Evolutionary conservation across 1,140 invertebrate genomes (phyloP).

Genomic region (Triops cancriformis): DNA sequence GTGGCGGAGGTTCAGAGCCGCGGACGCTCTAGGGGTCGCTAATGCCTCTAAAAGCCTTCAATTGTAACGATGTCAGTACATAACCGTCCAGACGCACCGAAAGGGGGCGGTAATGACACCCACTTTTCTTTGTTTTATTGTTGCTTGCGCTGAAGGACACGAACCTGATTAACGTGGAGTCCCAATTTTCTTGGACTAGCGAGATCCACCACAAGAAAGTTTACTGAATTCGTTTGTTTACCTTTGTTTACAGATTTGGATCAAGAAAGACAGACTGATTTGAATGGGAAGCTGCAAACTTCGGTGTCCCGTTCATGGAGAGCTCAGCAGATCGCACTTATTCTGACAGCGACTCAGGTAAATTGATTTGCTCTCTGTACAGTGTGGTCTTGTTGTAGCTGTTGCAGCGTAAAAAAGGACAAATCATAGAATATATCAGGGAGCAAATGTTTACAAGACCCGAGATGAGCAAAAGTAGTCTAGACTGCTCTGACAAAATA

Average conservation of each 20-base stretch:
- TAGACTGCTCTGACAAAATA: neutral
- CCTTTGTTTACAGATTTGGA: neutral
- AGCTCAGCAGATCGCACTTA: slow-evolving; percentile 8
- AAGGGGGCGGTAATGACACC: neutral
- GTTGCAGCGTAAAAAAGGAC: too few relatives aligned
- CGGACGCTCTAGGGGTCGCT: slow-evolving; percentile 8
- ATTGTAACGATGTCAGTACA: slow-evolving; percentile 6
- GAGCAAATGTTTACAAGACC: too few relatives aligned
- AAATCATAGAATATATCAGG: too few relatives aligned
- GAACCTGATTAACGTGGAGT: neutral
- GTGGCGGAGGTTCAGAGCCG: neutral
- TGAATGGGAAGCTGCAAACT: slow-evolving; percentile 7
- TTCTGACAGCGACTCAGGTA: slow-evolving; percentile 12
- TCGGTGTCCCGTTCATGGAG: slow-evolving; percentile 12
- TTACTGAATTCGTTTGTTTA: neutral
- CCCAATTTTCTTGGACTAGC: neutral
- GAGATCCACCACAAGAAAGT: neutral
- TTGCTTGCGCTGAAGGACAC: neutral
- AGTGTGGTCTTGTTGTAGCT: too few relatives aligned
- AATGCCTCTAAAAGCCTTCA: slow-evolving; percentile 13
- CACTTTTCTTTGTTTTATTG: neutral
- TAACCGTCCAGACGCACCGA: neutral
- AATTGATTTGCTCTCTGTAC: neutral
- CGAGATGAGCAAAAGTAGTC: neutral
- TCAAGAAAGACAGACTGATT: neutral